Base-by-base conservation (phyloP, 2,797 vertebrate genomes). In the Macrochelys suwanniensis region DNA sequence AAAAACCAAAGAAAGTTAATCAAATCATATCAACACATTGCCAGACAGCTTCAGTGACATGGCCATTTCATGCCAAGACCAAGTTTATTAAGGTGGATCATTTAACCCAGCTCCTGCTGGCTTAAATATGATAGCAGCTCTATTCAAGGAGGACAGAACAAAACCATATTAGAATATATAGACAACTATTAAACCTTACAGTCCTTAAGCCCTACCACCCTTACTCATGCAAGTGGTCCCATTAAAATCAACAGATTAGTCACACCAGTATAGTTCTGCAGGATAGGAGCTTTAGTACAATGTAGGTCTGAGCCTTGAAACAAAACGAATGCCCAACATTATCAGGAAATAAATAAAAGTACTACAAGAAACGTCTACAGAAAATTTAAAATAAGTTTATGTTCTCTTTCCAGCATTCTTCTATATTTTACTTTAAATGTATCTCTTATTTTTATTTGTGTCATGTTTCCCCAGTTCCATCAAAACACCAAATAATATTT, bases 1-100 rank as follows among this genome's bases (percentile, higher is more conserved):
- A 88, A 90, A 96, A 92, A 81, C 4, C 8, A 65, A 89, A 91
- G 31, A 92, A 89, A 85, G 54, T 59, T 95, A 93, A 96, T 92
- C 82, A 92, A 95, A 90, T 89, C 49, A 82, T 5, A 2, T 65
- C 89, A 92, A 50, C 71, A 13, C 61, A 59, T 82, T 95, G 57
- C 49, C 47, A 94, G 84, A 89, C 86, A 51, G 57, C 88, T 89
- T 88, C 83, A 85, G n/a, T 85, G 82, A 81, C 65, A 82, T 21
- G 71, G 42, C 85, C 12, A n/a, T 19, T 7, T 88, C 85, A 81
- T 88, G 33, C 71, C 65, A 89, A 95, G 49, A 49, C 33, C 23
- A 71, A 85, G 56, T 84, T 37, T 45, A 77, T 81, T 42, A 80
- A 78, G 42, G 45, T n/a, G 78, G 54, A 47, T 56, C 33, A 23